Percentiles rank a stretch among this genome's conserved stretches.
These are phyloP conservation scores for Diorhabda sublineata DNA, from an alignment of 1,140 invertebrate genomes.

Conservation along the genomic window DNA sequence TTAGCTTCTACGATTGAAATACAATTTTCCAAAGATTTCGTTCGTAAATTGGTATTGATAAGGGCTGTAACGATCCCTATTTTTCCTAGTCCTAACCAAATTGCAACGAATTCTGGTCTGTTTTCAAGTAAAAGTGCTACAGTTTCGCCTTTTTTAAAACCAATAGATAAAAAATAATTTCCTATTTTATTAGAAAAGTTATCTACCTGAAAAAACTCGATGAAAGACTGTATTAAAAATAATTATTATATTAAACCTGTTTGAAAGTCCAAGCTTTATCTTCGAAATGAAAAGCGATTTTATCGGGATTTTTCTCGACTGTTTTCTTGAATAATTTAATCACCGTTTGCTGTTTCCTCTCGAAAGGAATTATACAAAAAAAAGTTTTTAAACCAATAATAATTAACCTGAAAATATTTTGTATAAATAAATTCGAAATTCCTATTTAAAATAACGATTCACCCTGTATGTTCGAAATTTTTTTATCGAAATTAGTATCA, in stretches of 20 bases:
- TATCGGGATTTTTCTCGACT: conserved; percentile 55
- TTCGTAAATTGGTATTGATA: conserved; percentile 81
- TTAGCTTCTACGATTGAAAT: conserved; percentile 70
- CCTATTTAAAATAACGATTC: too few relatives aligned
- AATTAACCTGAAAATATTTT: too few relatives aligned
- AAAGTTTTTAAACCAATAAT: too few relatives aligned
- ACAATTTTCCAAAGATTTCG: conserved; percentile 73
- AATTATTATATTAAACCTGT: conserved; percentile 49
- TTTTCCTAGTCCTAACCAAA: conserved; percentile 88
- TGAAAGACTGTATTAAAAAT: not conserved
- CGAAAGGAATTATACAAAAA: not conserved
- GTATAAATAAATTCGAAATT: too few relatives aligned
- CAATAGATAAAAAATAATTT: conserved; percentile 64
- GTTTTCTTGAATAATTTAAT: conserved; percentile 57
- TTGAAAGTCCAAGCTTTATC: conserved; percentile 68
- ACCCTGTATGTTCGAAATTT: too few relatives aligned
- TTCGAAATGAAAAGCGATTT: conserved; percentile 68
- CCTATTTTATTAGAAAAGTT: conserved; percentile 73
- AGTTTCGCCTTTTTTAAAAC: conserved; percentile 68
- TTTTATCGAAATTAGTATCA: too few relatives aligned
- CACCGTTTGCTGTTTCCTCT: conserved; percentile 50
- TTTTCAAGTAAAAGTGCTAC: conserved; percentile 84
- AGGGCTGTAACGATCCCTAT: conserved; percentile 80
- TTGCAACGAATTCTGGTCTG: conserved; percentile 73
- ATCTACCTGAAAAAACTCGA: conserved; percentile 56